Percentiles rank a stretch among this genome's conserved stretches.
phyloP scores from a whole-genome alignment of 2,113 vertebrate species.

The Buteo buteo region DNA sequence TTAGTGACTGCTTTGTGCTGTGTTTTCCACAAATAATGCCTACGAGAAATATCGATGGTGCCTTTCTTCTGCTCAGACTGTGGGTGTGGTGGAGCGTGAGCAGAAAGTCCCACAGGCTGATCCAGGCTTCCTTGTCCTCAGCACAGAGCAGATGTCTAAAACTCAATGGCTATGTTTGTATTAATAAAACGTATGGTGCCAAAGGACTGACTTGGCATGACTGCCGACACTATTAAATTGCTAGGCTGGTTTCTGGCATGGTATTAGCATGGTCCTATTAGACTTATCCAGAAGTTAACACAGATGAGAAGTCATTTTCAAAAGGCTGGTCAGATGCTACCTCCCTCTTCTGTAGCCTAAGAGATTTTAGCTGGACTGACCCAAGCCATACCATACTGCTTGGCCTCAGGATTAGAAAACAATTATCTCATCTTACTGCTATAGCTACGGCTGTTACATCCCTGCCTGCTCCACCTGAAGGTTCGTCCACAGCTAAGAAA shows the following conservation, averaged over 20 bases:
- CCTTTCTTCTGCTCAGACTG: background rate
- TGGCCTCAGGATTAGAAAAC: background rate
- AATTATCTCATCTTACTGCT: background rate
- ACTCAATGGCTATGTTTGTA: background rate
- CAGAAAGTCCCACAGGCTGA: background rate
- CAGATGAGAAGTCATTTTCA: background rate
- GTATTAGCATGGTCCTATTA: background rate
- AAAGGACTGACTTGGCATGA: background rate
- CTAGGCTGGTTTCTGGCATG: background rate
- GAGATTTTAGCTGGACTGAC: background rate
- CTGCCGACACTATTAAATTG: accelerated
- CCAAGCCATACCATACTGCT: too few relatives aligned
- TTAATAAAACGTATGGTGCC: background rate
- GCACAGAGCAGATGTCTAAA: background rate
- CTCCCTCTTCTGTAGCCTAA: background rate
- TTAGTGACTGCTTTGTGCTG: background rate
- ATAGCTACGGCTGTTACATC: background rate
- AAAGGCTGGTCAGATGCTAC: background rate
- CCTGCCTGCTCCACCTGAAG: background rate
- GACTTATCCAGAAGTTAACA: background rate
- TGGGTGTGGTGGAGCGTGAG: accelerated
- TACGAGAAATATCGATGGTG: background rate
- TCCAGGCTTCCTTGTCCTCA: background rate
- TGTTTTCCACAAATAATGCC: background rate
- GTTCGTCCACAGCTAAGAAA: background rate